Evolutionary conservation across 2,113 vertebrate genomes (phyloP).

Genomic region (Oncorhynchus clarkii): DNA sequence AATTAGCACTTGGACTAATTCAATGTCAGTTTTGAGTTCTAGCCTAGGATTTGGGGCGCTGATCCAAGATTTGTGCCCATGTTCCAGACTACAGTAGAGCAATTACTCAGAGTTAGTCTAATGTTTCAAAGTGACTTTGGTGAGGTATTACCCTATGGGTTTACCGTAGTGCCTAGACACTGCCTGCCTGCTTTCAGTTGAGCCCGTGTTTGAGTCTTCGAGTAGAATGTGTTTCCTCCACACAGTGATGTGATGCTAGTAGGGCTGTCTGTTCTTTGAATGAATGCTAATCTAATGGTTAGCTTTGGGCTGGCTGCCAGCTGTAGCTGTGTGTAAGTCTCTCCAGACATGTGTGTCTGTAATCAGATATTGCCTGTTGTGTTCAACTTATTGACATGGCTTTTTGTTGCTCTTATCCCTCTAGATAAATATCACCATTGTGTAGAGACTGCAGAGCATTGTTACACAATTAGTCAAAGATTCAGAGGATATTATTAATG

Average conservation of each 20-base stretch:
- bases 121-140: conserved; percentile 40
- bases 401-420: conserved; percentile 35
- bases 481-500: conserved; percentile 16
- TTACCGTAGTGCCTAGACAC: background rate
- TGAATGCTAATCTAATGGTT: conserved; percentile 41
- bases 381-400: conserved; percentile 6
- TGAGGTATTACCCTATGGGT: too few species aligned
- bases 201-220: background rate
- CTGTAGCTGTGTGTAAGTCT: conserved; percentile 38
- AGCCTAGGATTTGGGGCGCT: too few species aligned
- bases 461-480: conserved; percentile 13
- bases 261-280: conserved; percentile 7
- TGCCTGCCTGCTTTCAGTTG: conserved; percentile 30
- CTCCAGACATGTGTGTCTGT: conserved; percentile 28
- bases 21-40: too few species aligned
- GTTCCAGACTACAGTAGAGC: too few species aligned
- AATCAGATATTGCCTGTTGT: conserved; percentile 27
- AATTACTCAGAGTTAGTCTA: background rate
- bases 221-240: conserved; percentile 3
- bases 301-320: conserved; percentile 34
- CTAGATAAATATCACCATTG: conserved; percentile 16
- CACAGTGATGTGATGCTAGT: conserved; percentile 1
- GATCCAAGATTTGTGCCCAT: too few species aligned
- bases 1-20: too few species aligned
- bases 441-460: conserved; percentile 9